Base-by-base conservation (phyloP, 2,113 vertebrate genomes). In the Carettochelys insculpta region DNA sequence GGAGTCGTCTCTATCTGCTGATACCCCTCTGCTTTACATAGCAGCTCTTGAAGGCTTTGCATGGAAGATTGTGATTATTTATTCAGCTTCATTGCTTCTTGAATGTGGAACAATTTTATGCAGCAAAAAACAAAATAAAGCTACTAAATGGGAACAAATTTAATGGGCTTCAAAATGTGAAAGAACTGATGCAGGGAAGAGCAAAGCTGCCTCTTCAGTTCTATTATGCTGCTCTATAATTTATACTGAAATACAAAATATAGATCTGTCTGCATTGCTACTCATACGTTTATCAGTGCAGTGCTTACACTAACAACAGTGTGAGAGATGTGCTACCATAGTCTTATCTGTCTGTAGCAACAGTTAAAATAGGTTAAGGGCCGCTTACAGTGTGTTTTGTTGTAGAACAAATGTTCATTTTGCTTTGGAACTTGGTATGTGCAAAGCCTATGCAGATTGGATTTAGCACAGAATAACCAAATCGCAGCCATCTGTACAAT, bases 1-100 rank as follows among this genome's bases (percentile, higher is more conserved):
- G 1, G 25, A 94, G 95, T 96, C 94, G 95, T 97, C 97, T 97
- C 95, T 97, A 94, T 96, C 96, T 97, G 92, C 94, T 85, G 88
- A 58, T 91, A 3, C 76, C 90, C 78, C 85, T 65, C 90, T 84
- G 77, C 88, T 96, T 93, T 93, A 61, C 92, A 73, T 79, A 92
- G 78, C 89, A 61, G 89, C 88, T 84, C 81, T 8, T 1, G 0
- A 75, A 84, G 92, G 45, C 88, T 58, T 50, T 51, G 48, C 90
- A 31, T 77, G 85, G 14, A 80, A 92, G n/a, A 91, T 83, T 5
- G n/a, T 29, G 24, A 1, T 92, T 89, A 81, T 95, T 95, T 85
- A 86, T 91, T 83, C 1, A 0, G n/a, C 77, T 56, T n/a, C 1
- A 2, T 73, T 5, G 9, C 90, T 75, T 2, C 58, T 56, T 10